Evolutionary conservation across 2,797 vertebrate species (phyloP).

Genomic region (Mergus octosetaceus): DNA sequence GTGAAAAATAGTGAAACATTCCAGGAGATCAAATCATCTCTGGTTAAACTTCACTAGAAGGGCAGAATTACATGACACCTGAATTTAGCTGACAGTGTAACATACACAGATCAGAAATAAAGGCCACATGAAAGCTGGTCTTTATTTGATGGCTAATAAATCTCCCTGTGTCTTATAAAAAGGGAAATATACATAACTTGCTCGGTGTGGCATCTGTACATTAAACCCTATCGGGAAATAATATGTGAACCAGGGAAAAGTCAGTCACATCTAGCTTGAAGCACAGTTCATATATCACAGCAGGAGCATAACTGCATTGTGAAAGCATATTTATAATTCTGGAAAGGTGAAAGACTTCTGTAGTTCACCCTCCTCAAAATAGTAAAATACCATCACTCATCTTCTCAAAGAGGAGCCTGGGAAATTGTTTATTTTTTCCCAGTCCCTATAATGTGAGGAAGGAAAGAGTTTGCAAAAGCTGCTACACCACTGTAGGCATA

Average conservation of each 20-base stretch:
- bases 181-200: not conserved
- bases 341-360: conserved; percentile 4
- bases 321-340: conserved; percentile 9
- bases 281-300: not conserved
- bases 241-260: not conserved
- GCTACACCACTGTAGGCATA: not conserved
- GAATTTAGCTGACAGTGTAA: not conserved
- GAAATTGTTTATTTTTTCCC: conserved; percentile 6
- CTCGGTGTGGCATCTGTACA: not conserved
- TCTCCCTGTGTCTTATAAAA: not conserved
- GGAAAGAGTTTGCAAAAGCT: not conserved
- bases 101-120: not conserved
- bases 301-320: not conserved
- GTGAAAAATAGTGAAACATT: not conserved
- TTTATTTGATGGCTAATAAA: not conserved
- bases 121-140: not conserved
- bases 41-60: not conserved
- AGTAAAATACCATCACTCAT: not conserved
- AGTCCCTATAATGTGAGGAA: not conserved
- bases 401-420: not conserved
- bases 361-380: conserved; percentile 21
- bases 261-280: not conserved
- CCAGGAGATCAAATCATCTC: not conserved
- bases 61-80: not conserved
- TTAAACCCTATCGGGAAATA: not conserved